Evolutionary conservation across 2,797 vertebrate genomes (phyloP).

Genomic region (Xiphorhynchus erythropygius): DNA sequence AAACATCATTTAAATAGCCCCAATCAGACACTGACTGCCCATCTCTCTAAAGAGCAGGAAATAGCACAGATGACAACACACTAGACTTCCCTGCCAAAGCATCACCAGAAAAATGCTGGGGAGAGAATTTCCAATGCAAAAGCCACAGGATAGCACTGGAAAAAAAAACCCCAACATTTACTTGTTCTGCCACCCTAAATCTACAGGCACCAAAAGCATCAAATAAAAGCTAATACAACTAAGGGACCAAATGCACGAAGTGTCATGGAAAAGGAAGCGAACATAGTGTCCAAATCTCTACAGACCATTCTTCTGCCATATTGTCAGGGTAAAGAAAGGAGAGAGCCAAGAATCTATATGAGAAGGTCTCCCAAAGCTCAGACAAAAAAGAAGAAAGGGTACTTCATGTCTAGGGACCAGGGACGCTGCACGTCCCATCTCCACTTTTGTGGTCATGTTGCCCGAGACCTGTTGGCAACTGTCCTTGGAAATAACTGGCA

Average conservation of each 20-base stretch:
- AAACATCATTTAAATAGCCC: neutral
- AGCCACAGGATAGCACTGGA: neutral
- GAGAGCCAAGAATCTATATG: neutral
- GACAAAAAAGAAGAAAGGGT: neutral
- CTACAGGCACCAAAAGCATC: neutral
- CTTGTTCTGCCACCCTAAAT: neutral
- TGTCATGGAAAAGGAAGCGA: neutral
- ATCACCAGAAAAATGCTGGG: neutral
- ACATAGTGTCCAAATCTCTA: neutral
- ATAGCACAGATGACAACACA: neutral
- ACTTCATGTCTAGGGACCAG: fast-evolving
- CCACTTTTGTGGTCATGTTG: neutral
- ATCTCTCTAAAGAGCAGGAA: neutral
- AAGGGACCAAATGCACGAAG: neutral
- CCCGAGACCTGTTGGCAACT: neutral
- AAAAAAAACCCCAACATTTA: neutral
- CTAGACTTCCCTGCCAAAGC: neutral
- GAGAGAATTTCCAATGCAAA: neutral
- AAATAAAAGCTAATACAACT: neutral
- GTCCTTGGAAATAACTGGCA: neutral
- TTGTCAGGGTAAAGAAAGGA: neutral
- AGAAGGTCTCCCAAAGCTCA: neutral
- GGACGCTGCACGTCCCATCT: neutral
- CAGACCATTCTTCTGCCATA: neutral
- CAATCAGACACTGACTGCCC: neutral